A percentile compares a stretch with the other conserved stretches of the same genome.
These are phyloP conservation scores for Epinephelus malabaricus DNA, from an alignment of 2,797 vertebrate genomes.

Conservation along the genomic window DNA sequence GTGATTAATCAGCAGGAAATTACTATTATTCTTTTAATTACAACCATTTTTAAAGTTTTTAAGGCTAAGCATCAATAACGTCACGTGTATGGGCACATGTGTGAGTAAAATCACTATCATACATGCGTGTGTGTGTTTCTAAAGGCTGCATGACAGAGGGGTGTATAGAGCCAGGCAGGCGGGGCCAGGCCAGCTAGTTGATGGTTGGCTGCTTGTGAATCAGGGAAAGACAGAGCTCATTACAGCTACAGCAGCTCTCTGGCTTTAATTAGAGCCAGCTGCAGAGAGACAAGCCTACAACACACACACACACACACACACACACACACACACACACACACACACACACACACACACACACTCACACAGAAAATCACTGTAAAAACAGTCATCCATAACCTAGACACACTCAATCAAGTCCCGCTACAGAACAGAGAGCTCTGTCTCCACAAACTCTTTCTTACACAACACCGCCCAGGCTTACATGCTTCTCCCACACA, in stretches of 20 bases:
- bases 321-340: slow-evolving; percentile 19
- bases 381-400: slow-evolving; percentile 84
- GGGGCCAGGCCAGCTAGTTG: slow-evolving; percentile 76
- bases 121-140: slow-evolving; percentile 16
- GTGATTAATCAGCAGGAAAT: background rate
- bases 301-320: slow-evolving; percentile 55
- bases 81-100: slow-evolving; percentile 9
- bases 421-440: slow-evolving; percentile 66
- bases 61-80: slow-evolving; percentile 13
- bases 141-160: slow-evolving; percentile 18
- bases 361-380: slow-evolving; percentile 75
- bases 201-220: slow-evolving; percentile 90
- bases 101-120: slow-evolving; percentile 12
- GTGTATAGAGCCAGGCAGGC: slow-evolving; percentile 52
- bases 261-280: slow-evolving; percentile 87
- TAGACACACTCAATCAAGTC: slow-evolving; percentile 75
- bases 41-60: background rate
- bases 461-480: slow-evolving; percentile 40
- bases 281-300: slow-evolving; percentile 78
- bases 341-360: slow-evolving; percentile 17
- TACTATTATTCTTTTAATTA: background rate
- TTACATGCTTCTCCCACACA: slow-evolving; percentile 45
- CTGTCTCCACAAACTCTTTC: slow-evolving; percentile 65
- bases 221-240: slow-evolving; percentile 80
- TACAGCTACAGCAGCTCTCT: slow-evolving; percentile 80